A percentile compares a stretch with the other conserved stretches of the same genome.
These are phyloP conservation scores for Nothoprocta pentlandii DNA, from an alignment of 2,113 vertebrate species.

Conservation along the genomic window DNA sequence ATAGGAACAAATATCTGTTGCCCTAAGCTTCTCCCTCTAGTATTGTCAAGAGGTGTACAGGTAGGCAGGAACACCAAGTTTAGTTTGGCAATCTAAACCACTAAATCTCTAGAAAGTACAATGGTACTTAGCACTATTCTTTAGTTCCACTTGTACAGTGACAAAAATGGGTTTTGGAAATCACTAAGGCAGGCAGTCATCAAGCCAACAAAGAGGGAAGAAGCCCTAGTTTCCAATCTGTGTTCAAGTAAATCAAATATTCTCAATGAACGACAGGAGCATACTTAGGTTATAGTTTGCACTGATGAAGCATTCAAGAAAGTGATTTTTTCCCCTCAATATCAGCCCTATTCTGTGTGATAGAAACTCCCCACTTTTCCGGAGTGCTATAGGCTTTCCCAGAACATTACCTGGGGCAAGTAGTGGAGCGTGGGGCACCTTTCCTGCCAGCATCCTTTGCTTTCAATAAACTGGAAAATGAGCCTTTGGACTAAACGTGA, in stretches of 20 bases:
- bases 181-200: not conserved
- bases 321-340: not conserved
- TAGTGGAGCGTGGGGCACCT: constrained; percentile 69
- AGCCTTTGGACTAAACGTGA: constrained; percentile 80
- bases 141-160: not conserved
- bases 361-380: not conserved
- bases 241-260: not conserved
- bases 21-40: not conserved
- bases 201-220: not conserved
- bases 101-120: not conserved
- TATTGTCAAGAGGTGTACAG: not conserved
- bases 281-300: not conserved
- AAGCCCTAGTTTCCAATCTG: not conserved
- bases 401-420: constrained; percentile 77
- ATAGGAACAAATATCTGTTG: not conserved
- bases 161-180: not conserved
- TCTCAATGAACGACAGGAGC: not conserved
- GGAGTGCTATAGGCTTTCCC: not conserved
- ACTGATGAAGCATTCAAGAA: not conserved
- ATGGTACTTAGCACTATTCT: not conserved
- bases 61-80: fast-evolving
- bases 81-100: not conserved
- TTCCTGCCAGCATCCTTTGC: constrained; percentile 71
- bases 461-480: constrained; percentile 79
- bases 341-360: not conserved